Percentiles rank a stretch among this genome's conserved stretches.
These are phyloP conservation scores for Pagrus major DNA, from an alignment of 2,113 vertebrate species.

Conservation along the genomic window DNA sequence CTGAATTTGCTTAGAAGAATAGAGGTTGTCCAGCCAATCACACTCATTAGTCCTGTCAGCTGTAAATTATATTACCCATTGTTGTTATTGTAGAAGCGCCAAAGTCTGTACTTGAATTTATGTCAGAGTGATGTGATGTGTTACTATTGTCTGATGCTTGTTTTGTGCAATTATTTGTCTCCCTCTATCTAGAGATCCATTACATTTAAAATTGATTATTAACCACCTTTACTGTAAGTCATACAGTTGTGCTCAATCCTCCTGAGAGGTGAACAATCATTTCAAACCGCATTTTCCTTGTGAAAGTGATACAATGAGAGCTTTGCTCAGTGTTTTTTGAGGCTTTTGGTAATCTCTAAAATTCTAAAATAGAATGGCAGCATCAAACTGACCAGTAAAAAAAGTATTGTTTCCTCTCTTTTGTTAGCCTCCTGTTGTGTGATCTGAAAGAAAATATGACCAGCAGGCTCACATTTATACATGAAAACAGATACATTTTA, in stretches of 20 bases:
- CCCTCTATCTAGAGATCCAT: background rate
- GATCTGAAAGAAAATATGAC: conserved; percentile 3
- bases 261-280: conserved; percentile 24
- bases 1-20: conserved; percentile 25
- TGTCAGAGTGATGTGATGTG: background rate
- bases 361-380: conserved; percentile 24
- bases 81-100: background rate
- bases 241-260: background rate
- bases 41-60: background rate
- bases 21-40: conserved; percentile 6
- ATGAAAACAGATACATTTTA: background rate
- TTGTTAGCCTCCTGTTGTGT: background rate
- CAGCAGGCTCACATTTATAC: background rate
- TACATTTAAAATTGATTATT: conserved; percentile 8
- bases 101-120: background rate
- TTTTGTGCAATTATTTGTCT: background rate
- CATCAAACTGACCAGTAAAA: conserved; percentile 15
- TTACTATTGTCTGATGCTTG: background rate
- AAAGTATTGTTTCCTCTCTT: background rate
- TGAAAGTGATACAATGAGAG: conserved; percentile 31
- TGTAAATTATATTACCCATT: background rate
- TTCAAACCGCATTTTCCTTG: conserved; percentile 37
- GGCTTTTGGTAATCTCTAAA: conserved; percentile 10
- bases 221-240: conserved; percentile 35
- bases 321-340: conserved; percentile 12